These are phyloP conservation scores for Hyla sarda DNA, from an alignment of 2,113 vertebrate genomes.

Conservation along the genomic window DNA sequence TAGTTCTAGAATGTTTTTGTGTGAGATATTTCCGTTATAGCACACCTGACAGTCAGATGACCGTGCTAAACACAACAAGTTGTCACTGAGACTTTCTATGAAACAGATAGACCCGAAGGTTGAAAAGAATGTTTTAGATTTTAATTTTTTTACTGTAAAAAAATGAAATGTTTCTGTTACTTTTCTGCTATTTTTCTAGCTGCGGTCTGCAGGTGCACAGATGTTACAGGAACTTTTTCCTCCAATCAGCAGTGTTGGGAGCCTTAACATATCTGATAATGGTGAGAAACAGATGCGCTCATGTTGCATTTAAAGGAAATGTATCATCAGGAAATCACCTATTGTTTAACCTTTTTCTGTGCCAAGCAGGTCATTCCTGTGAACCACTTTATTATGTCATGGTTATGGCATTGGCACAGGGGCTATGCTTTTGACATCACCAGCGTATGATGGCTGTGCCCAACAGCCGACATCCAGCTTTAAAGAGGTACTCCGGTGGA, in stretches of 20 bases:
- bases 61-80: background rate
- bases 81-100: background rate
- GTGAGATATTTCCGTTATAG: too few species aligned
- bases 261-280: slow-evolving; percentile 88
- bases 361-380: too few species aligned
- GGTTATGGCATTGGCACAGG: too few species aligned
- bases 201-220: slow-evolving; percentile 84
- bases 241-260: slow-evolving; percentile 80
- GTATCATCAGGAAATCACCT: background rate
- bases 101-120: background rate
- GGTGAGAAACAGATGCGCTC: slow-evolving; percentile 69
- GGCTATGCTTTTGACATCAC: too few species aligned
- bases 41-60: background rate
- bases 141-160: background rate
- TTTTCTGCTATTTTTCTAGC: slow-evolving; percentile 68
- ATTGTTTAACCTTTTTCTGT: background rate
- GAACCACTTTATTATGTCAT: too few species aligned
- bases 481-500: too few species aligned
- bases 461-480: too few species aligned
- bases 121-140: background rate
- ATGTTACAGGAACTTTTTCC: slow-evolving; percentile 87
- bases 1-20: too few species aligned
- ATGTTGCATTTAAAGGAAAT: background rate
- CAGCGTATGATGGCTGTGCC: too few species aligned
- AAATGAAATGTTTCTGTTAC: background rate